Conservation (phyloP, 2,888 invertebrate genomes). For the Eurytoma adleriae region DNA sequence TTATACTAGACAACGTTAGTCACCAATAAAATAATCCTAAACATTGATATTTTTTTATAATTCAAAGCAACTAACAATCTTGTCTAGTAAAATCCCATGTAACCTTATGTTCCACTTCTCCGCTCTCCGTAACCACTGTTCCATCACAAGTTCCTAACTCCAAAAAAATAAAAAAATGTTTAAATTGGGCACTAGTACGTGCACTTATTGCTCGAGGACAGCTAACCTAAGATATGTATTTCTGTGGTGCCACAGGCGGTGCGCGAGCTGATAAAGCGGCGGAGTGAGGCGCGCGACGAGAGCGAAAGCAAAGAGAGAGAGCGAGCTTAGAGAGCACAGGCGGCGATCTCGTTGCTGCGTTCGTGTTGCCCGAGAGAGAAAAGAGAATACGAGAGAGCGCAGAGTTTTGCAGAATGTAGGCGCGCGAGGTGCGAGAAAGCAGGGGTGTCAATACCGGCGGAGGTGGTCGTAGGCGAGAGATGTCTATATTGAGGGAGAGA, state of each 20-base stretch:
- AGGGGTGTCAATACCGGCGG: slow-evolving; percentile 20
- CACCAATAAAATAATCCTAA: background rate
- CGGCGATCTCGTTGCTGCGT: slow-evolving; percentile 7
- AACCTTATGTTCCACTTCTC: background rate
- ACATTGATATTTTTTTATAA: background rate
- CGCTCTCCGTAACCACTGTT: slow-evolving; percentile 7
- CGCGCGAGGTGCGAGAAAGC: slow-evolving; percentile 15
- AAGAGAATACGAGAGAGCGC: slow-evolving; percentile 11
- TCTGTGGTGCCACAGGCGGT: slow-evolving; percentile 77
- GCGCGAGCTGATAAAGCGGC: slow-evolving; percentile 60
- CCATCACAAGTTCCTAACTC: background rate
- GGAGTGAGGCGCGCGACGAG: slow-evolving; percentile 55
- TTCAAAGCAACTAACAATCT: slow-evolving; percentile 18
- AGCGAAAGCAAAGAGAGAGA: slow-evolving; percentile 64
- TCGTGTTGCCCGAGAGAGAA: slow-evolving; percentile 30
- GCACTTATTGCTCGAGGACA: slow-evolving; percentile 62
- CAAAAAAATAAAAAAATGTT: slow-evolving; percentile 17
- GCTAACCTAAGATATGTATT: slow-evolving; percentile 73
- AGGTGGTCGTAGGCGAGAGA: background rate
- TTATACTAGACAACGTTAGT: slow-evolving; percentile 28
- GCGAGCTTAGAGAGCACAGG: slow-evolving; percentile 13
- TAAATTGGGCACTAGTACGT: slow-evolving; percentile 42
- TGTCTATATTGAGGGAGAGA: background rate
- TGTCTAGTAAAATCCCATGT: slow-evolving; percentile 7
- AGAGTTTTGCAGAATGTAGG: slow-evolving; percentile 33